Base-by-base conservation (phyloP, 53 echinoderm and acorn worm genomes). In the Luidia sarsii region DNA sequence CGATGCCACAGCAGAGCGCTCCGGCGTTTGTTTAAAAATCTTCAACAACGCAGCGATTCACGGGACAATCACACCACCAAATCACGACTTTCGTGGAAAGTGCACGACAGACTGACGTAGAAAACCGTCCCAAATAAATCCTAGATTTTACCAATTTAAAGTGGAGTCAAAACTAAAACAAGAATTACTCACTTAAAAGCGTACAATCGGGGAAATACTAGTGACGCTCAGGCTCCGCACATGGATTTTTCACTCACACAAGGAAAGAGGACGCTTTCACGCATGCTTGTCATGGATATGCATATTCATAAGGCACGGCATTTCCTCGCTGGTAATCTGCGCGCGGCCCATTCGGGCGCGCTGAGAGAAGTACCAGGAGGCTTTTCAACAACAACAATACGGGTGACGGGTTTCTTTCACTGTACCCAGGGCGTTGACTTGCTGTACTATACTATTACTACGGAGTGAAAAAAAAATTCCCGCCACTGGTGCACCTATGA, bases 351-450 rank as follows among this genome's bases (percentile, higher is more conserved):
- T 46, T n/a, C 43, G 4, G 11, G 21, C 29, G 48, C 8, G 1
- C 21, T 2, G 48, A 1, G 77, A 25, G 28, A 29, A 72, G 16
- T 77, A 77, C 77, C 77, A 77, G 61, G 39, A 30, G 0, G 30
- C 25, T 15, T 13, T 72, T 72, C 15, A n/a, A n/a, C 37, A 33
- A 55, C 25, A 56, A 56, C 72, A 72, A 45, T 35, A 60, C 46
- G 19, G 25, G 74, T 77, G 77, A 48, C 77, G 77, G 77, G 77
- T 77, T 77, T 77, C 77, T 33, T 29, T 23, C 4, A 36, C 33
- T 5, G 1, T 57, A 27, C 6, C 30, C 45, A 29, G 75, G 77
- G 77, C 52, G 3, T 45, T 51, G 20, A 1, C 22, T 59, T 32
- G 31, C 28, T 59, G 59, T 59, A 51, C 3, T 10, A 59, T 32